Evolutionary conservation across 2,888 invertebrate genomes (phyloP), one percentile per base, ranked within the genome.

Genomic region (Mantis religiosa): DNA sequence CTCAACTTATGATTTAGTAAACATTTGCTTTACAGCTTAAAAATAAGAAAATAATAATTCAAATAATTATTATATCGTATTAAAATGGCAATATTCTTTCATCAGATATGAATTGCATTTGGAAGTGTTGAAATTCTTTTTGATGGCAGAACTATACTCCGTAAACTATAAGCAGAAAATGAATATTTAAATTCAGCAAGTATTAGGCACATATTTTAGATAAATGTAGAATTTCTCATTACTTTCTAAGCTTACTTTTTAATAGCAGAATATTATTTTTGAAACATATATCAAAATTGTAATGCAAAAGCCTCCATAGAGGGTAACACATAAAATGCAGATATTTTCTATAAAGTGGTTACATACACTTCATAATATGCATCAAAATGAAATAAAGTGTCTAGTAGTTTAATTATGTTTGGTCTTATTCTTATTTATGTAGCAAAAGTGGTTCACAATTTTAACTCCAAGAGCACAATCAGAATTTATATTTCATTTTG

Each of bases 261-360:
- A 71, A 71, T 71, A 71, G 25, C 20, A 71, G 25, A 71, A 25
- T 71, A 71, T 71, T 71, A 71, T 71, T 71, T 71, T 71, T 71
- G 54, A 71, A 71, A 71, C 20, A 71, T 71, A 71, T 71, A 71
- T 71, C 20, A 20, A 71, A 71, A 71, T 3, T 28, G n/a, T 14
- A 83, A 28, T 28, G 47, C 41, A 85, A 85, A 85, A 41, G 88
- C 88, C 88, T 88, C 15, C 54, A 25, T 28, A 88, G 82, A 88
- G 88, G 88, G 88, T 88, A 88, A 14, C 20, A 14, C 25, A 85
- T 54, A 54, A 54, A 47, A 85, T 85, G 20, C 25, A 84, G 28
- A 85, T 85, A 7, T 71, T 71, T 71, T 71, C 54, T 71, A 71
- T 20, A 71, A 54, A 54, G 20, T 54, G 20, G 20, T 15, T 54